Conservation (phyloP, 2,797 vertebrate genomes). For the Cichlasoma orientale region DNA sequence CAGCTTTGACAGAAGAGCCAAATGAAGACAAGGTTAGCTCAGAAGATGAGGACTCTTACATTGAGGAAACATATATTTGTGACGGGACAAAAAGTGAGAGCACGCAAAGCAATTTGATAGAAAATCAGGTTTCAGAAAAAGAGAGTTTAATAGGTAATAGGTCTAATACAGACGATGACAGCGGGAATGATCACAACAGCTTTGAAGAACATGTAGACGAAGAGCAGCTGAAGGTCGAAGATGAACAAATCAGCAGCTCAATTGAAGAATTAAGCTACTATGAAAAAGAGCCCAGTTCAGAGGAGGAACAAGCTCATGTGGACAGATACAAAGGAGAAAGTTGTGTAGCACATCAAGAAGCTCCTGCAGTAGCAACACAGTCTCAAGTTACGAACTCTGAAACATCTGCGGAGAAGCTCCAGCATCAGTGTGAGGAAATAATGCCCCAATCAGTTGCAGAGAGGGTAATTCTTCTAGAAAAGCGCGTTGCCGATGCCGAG, state of each 20-base stretch:
- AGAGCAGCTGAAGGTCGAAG: conserved; percentile 17
- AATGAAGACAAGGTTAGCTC: conserved; percentile 49
- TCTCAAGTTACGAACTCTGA: conserved; percentile 28
- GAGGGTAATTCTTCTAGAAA: conserved; percentile 67
- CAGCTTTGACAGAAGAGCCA: conserved; percentile 35
- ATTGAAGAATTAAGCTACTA: conserved; percentile 52
- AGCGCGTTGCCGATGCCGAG: conserved; percentile 57
- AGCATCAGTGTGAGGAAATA: conserved; percentile 6
- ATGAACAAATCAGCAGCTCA: conserved; percentile 31
- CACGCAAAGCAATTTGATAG: background rate
- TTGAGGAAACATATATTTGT: background rate
- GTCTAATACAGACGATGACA: conserved; percentile 50
- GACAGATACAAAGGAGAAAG: conserved; percentile 36
- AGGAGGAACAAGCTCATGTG: conserved; percentile 38
- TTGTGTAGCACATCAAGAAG: conserved; percentile 16
- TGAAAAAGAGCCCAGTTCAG: conserved; percentile 54
- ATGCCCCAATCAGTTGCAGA: conserved; percentile 64
- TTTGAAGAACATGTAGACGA: conserved; percentile 47
- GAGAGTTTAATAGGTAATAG: conserved; percentile 13
- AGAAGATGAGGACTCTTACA: conserved; percentile 26
- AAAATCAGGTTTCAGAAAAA: conserved; percentile 21
- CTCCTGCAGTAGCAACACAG: conserved; percentile 6
- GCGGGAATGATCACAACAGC: conserved; percentile 65
- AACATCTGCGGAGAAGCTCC: conserved; percentile 11
- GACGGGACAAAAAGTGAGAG: background rate